Evolutionary conservation across 2,888 invertebrate genomes (phyloP).

Genomic region (Mimumesa dahlbomi): DNA sequence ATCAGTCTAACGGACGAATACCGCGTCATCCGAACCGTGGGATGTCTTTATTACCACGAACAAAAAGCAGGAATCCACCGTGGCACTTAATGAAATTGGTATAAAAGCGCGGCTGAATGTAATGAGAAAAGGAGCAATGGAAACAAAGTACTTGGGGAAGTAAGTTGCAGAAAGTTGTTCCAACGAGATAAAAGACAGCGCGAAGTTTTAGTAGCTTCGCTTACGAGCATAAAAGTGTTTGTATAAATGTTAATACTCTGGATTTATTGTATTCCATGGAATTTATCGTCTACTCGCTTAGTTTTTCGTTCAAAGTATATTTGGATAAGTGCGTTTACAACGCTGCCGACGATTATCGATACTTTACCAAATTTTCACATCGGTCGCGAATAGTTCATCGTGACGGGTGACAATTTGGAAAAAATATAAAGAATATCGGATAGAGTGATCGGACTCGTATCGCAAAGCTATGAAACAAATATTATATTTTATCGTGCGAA

Average conservation of each 20-base stretch:
- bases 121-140: constrained; percentile 7
- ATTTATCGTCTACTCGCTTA: background rate
- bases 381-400: too few species aligned
- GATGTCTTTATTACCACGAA: constrained; percentile 9
- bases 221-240: background rate
- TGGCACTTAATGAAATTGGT: constrained; percentile 33
- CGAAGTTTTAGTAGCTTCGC: background rate
- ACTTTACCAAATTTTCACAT: too few species aligned
- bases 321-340: too few species aligned
- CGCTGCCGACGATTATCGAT: too few species aligned
- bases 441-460: too few species aligned
- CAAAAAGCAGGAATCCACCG: constrained; percentile 13
- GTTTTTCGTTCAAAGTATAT: background rate
- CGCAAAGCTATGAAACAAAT: too few species aligned
- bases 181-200: constrained; percentile 1
- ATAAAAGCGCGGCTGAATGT: constrained; percentile 6
- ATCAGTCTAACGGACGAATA: too few species aligned
- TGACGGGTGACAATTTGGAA: too few species aligned
- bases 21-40: background rate
- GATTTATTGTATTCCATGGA: background rate
- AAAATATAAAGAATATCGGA: too few species aligned
- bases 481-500: too few species aligned
- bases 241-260: background rate
- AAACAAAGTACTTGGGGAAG: constrained; percentile 1
- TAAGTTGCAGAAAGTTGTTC: constrained; percentile 13